Conservation (phyloP, 23 tunicate species). For the Trididemnum miniatum region DNA sequence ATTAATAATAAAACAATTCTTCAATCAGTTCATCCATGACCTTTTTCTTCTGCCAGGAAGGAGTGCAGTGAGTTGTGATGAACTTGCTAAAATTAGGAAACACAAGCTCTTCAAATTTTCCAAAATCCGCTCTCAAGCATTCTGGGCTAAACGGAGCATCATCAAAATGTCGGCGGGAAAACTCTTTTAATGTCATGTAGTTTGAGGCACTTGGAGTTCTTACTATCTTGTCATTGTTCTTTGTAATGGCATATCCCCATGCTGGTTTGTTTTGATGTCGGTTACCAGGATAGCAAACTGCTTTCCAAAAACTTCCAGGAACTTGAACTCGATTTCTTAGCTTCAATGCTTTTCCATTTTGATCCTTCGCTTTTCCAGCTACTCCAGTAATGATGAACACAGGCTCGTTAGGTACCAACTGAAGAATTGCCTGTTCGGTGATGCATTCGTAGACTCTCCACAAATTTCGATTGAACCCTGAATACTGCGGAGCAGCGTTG, state of each 20-base stretch:
- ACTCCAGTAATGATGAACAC: conserved; percentile 88
- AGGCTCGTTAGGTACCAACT: conserved; percentile 45
- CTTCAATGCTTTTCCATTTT: conserved; percentile 48
- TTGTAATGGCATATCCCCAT: conserved; percentile 76
- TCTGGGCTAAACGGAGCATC: conserved; percentile 59
- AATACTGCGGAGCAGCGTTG: conserved; percentile 94
- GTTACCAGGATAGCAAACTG: conserved; percentile 94
- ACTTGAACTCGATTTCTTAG: conserved; percentile 69
- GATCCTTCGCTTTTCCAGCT: conserved; percentile 47
- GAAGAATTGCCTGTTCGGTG: conserved; percentile 45
- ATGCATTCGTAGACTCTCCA: conserved; percentile 85
- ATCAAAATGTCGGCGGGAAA: conserved; percentile 45
- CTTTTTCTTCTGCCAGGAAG: no score
- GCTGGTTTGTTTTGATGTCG: conserved; percentile 20
- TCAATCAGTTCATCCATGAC: no score
- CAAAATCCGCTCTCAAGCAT: conserved; percentile 79
- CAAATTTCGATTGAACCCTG: conserved; percentile 53
- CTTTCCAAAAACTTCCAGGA: conserved; percentile 93
- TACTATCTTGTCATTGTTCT: conserved; percentile 42
- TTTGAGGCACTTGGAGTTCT: conserved; percentile 12
- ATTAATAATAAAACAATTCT: no score
- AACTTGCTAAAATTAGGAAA: conserved; percentile 34
- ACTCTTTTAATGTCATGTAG: conserved; percentile 46
- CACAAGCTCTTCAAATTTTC: conserved; percentile 24
- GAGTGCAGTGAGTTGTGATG: background rate